A percentile compares a stretch with the other conserved stretches of the same genome.
Evolutionary conservation across 1,140 invertebrate genomes (phyloP).

Genomic region (Drosophila nannoptera): DNA sequence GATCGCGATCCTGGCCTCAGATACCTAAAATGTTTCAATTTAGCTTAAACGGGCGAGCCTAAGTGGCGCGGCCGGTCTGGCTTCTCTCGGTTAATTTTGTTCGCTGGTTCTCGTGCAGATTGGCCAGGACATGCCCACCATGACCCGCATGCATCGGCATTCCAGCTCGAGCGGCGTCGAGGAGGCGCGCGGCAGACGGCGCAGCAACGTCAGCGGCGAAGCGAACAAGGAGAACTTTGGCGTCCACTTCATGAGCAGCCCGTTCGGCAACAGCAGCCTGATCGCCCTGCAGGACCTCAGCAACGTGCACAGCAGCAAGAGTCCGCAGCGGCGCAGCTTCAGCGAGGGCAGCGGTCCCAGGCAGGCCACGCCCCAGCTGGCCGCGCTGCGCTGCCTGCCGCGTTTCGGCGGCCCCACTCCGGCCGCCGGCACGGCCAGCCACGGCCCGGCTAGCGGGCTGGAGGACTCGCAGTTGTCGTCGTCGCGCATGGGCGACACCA

Average conservation of each 20-base stretch:
- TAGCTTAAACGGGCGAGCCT: neutral
- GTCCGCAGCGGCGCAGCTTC: slow-evolving; percentile 64
- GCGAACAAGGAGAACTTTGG: slow-evolving; percentile 76
- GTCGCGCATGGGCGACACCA: slow-evolving; percentile 76
- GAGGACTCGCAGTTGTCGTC: slow-evolving; percentile 73
- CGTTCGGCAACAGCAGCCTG: slow-evolving; percentile 71
- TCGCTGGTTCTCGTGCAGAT: neutral
- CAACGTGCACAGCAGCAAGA: slow-evolving; percentile 72
- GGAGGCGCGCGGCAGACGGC: slow-evolving; percentile 52
- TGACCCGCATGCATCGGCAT: slow-evolving; percentile 72
- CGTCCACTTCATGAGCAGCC: slow-evolving; percentile 72
- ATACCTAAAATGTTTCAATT: neutral
- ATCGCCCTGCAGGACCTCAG: slow-evolving; percentile 73
- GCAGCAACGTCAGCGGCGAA: slow-evolving; percentile 37
- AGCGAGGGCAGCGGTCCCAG: slow-evolving; percentile 64
- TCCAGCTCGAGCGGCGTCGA: slow-evolving; percentile 67
- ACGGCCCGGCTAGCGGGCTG: slow-evolving; percentile 12
- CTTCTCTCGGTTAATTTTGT: neutral
- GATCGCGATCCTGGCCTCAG: neutral
- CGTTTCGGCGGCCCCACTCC: slow-evolving; percentile 6
- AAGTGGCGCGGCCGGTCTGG: too few species aligned
- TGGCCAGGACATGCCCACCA: slow-evolving; percentile 70
- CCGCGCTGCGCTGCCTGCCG: slow-evolving; percentile 55
- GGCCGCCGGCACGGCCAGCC: neutral
- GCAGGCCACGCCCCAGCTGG: slow-evolving; percentile 62